These are phyloP conservation scores for Stomorhina lunata DNA, from an alignment of 2,888 invertebrate genomes.

Conservation along the genomic window DNA sequence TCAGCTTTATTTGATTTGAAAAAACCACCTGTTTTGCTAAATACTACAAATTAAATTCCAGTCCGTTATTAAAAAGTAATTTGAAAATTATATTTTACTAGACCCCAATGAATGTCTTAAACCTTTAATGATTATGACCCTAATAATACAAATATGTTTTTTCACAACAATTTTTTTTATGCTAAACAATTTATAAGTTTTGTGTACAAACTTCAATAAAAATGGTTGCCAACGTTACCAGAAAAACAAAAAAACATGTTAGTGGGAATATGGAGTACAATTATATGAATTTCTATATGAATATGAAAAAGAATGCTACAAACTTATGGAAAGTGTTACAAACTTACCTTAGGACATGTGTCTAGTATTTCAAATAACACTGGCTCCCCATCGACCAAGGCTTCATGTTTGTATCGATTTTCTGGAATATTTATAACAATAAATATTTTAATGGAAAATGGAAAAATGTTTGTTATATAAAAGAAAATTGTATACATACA, in stretches of 20 bases:
- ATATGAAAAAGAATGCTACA: not conserved
- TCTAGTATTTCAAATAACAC: constrained; percentile 94
- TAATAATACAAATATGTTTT: not conserved
- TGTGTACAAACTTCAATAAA: not conserved
- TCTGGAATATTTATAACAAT: constrained; percentile 82
- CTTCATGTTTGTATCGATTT: constrained; percentile 94
- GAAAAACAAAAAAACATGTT: not conserved
- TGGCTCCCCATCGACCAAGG: constrained; percentile 92
- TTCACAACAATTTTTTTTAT: not conserved
- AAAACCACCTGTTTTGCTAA: not conserved
- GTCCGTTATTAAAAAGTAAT: constrained; percentile 8
- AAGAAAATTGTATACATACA: not conserved
- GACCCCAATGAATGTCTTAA: constrained; percentile 26
- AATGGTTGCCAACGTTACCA: constrained; percentile 44
- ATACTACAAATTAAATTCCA: not conserved
- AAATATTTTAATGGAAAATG: constrained; percentile 15
- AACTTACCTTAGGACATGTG: constrained; percentile 84
- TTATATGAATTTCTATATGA: not conserved
- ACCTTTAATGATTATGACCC: constrained; percentile 16
- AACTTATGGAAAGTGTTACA: not conserved
- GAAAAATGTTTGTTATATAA: not conserved
- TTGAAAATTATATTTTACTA: not conserved
- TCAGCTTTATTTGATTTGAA: not conserved
- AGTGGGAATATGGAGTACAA: not conserved
- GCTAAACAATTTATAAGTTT: constrained; percentile 19